These are phyloP conservation scores for Lepas anatifera DNA, from an alignment of 2,888 invertebrate species.

Conservation along the genomic window DNA sequence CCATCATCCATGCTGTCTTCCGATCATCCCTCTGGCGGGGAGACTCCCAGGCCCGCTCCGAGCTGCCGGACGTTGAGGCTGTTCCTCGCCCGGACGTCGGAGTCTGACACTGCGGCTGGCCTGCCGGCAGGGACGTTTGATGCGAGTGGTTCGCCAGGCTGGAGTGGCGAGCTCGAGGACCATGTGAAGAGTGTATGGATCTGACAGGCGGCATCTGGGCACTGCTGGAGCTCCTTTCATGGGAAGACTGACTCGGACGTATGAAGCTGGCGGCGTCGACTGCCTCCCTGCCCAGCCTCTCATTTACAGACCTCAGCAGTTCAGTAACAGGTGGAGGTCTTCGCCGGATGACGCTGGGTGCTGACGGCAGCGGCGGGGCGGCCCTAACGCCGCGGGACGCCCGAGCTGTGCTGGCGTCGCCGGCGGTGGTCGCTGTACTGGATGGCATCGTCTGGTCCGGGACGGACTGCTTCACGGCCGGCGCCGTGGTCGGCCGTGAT, in stretches of 20 bases:
- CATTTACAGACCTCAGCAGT: not conserved
- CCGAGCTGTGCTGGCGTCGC: no score
- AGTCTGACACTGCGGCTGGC: no score
- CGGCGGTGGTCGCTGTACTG: no score
- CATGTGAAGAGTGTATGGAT: not conserved
- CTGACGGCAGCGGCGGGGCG: not conserved
- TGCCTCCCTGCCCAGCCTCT: not conserved
- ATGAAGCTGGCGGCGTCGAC: not conserved
- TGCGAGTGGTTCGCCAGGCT: no score
- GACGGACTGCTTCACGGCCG: not conserved
- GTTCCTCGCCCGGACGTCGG: not conserved
- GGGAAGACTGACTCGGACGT: no score
- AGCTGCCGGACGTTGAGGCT: not conserved
- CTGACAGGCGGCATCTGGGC: no score
- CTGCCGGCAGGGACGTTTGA: no score
- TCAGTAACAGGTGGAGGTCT: not conserved
- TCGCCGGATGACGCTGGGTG: not conserved
- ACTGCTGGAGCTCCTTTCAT: no score
- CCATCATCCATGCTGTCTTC: not conserved
- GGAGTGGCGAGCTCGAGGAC: no score
- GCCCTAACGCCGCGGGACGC: no score
- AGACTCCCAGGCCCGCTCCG: conserved; percentile 1
- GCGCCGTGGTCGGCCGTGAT: not conserved
- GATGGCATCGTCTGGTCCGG: not conserved
- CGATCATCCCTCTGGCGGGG: not conserved